Conservation (phyloP, 2,888 invertebrate genomes). For the Tiliacea citrago region DNA sequence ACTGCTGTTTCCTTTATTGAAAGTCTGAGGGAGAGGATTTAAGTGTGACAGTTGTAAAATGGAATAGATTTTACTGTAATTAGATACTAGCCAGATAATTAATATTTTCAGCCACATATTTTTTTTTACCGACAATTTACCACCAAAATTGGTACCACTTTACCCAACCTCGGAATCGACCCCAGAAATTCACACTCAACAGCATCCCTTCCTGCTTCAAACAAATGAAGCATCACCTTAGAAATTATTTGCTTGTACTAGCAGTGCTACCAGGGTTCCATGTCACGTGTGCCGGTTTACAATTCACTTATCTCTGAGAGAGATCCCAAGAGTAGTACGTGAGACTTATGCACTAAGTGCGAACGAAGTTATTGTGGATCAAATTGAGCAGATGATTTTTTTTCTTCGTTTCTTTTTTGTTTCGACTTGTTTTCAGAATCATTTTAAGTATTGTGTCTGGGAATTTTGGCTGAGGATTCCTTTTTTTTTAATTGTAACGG, state of each 20-base stretch:
- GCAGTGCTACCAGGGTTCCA: conserved; percentile 52
- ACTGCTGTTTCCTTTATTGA: no score
- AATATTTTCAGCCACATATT: neutral
- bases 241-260: conserved; percentile 39
- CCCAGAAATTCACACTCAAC: neutral
- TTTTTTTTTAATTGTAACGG: no score
- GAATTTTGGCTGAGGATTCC: no score
- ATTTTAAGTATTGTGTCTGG: conserved; percentile 20
- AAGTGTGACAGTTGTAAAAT: no score
- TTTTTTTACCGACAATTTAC: neutral
- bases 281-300: conserved; percentile 79
- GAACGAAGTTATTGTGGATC: conserved; percentile 72
- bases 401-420: conserved; percentile 7
- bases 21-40: no score
- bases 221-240: conserved; percentile 8
- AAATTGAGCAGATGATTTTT: conserved; percentile 50
- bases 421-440: neutral
- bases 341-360: conserved; percentile 74
- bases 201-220: neutral
- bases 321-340: conserved; percentile 76
- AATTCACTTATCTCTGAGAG: conserved; percentile 81
- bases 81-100: no score
- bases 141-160: neutral
- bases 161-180: neutral
- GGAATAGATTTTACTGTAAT: no score